Evolutionary conservation across 1,140 invertebrate genomes (phyloP).

Genomic region (Nylanderia fulva): DNA sequence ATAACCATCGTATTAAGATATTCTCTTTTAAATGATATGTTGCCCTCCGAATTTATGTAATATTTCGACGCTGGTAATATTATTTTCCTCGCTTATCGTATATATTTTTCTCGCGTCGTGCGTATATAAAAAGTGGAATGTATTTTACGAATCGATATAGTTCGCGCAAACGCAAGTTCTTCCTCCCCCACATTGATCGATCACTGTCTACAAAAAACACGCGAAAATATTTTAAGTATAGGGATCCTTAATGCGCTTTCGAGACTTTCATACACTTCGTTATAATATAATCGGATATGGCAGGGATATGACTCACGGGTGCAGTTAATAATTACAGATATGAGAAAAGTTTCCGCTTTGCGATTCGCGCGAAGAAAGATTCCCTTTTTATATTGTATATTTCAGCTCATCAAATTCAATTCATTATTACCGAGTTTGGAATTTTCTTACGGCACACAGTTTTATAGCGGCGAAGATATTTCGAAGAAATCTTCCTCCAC

Average conservation of each 20-base stretch:
- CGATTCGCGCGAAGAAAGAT: constrained; percentile 60
- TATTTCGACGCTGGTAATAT: constrained; percentile 20
- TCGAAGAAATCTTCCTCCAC: constrained; percentile 51
- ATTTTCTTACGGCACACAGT: background rate
- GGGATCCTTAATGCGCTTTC: background rate
- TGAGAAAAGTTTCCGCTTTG: constrained; percentile 55
- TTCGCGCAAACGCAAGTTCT: constrained; percentile 15
- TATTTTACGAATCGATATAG: constrained; percentile 32
- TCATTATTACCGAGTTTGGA: too few relatives aligned
- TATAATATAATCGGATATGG: constrained; percentile 75
- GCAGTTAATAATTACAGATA: constrained; percentile 59
- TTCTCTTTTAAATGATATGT: constrained; percentile 56
- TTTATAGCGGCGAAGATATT: background rate
- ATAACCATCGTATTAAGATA: background rate
- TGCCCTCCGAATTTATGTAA: background rate
- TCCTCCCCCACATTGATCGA: background rate
- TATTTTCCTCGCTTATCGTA: background rate
- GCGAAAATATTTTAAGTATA: constrained; percentile 69
- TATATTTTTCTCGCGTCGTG: background rate
- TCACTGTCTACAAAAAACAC: constrained; percentile 56
- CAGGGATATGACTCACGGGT: constrained; percentile 76
- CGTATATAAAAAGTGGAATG: constrained; percentile 40
- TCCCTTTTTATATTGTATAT: background rate
- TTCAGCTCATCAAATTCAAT: background rate
- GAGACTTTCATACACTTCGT: constrained; percentile 44